These are phyloP conservation scores for Ophraella communa DNA, from an alignment of 2,888 invertebrate genomes.

Conservation along the genomic window DNA sequence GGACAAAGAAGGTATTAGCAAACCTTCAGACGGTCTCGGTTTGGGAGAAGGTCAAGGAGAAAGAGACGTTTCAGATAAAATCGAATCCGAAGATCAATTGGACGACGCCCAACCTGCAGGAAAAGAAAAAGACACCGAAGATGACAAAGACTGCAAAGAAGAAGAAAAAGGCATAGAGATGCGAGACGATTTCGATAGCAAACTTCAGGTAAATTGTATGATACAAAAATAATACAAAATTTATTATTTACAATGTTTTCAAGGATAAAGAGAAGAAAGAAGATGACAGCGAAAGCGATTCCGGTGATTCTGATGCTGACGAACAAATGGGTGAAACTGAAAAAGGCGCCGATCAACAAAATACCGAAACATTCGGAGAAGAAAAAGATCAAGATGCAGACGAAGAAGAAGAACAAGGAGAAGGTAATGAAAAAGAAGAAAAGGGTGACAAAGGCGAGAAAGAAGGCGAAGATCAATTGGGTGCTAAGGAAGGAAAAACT, in stretches of 20 bases:
- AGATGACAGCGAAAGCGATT: slow-evolving; percentile 67
- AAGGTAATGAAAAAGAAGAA: slow-evolving; percentile 50
- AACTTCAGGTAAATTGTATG: slow-evolving; percentile 67
- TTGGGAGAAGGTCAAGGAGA: slow-evolving; percentile 92
- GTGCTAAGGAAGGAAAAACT: slow-evolving; percentile 73
- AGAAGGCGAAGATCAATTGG: slow-evolving; percentile 73
- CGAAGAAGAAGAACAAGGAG: slow-evolving; percentile 65
- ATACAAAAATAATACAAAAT: not conserved
- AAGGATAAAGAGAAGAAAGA: slow-evolving; percentile 46
- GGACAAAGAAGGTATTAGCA: slow-evolving; percentile 61
- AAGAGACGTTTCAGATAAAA: slow-evolving; percentile 93
- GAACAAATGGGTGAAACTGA: slow-evolving; percentile 97
- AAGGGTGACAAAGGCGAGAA: slow-evolving; percentile 67
- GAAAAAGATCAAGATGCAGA: slow-evolving; percentile 78
- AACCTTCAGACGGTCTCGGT: slow-evolving; percentile 77
- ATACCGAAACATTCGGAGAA: slow-evolving; percentile 84
- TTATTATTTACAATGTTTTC: slow-evolving; percentile 1
- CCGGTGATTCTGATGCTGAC: slow-evolving; percentile 81
- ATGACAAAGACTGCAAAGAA: slow-evolving; percentile 81
- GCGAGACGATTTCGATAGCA: slow-evolving; percentile 94
- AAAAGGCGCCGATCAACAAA: slow-evolving; percentile 80
- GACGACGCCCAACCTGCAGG: slow-evolving; percentile 87
- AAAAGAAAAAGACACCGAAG: slow-evolving; percentile 71
- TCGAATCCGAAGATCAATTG: slow-evolving; percentile 87
- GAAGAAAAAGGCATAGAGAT: slow-evolving; percentile 94